Conservation (phyloP, 2,113 vertebrate genomes). For the Cephalopholis sonnerati region DNA sequence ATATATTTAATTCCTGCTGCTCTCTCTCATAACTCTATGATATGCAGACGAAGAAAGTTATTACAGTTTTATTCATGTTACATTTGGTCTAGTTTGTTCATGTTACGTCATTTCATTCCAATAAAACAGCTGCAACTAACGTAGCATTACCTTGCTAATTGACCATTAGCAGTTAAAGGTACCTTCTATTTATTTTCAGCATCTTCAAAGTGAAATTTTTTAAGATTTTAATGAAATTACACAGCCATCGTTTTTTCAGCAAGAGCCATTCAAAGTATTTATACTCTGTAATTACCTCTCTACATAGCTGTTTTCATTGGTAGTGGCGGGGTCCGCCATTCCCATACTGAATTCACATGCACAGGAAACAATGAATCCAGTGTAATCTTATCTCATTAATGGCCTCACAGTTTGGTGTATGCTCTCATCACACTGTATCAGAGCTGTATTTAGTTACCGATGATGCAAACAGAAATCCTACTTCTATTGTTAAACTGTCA, state of each 20-base stretch:
- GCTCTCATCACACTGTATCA: not conserved
- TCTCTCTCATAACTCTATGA: too few relatives aligned
- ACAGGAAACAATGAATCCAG: not conserved
- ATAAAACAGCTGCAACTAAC: too few relatives aligned
- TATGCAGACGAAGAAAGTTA: too few relatives aligned
- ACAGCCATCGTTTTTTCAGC: not conserved
- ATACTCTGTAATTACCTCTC: not conserved
- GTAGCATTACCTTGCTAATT: too few relatives aligned
- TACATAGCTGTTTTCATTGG: not conserved
- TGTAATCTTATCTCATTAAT: not conserved
- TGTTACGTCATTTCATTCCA: too few relatives aligned
- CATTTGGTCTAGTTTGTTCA: too few relatives aligned
- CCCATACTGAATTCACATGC: not conserved
- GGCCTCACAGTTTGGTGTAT: not conserved
- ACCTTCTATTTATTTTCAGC: not conserved
- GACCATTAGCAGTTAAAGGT: not conserved
- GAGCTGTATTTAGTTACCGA: not conserved
- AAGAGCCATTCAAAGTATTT: not conserved
- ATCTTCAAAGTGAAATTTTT: not conserved
- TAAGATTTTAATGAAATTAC: not conserved
- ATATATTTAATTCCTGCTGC: too few relatives aligned
- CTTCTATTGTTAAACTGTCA: too few relatives aligned
- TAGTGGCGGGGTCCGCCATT: not conserved
- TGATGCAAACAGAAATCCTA: not conserved
- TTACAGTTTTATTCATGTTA: too few relatives aligned